Evolutionary conservation across 1,140 invertebrate species (phyloP), one percentile per base, ranked within the genome.

Genomic region (Drosophila pandora): DNA sequence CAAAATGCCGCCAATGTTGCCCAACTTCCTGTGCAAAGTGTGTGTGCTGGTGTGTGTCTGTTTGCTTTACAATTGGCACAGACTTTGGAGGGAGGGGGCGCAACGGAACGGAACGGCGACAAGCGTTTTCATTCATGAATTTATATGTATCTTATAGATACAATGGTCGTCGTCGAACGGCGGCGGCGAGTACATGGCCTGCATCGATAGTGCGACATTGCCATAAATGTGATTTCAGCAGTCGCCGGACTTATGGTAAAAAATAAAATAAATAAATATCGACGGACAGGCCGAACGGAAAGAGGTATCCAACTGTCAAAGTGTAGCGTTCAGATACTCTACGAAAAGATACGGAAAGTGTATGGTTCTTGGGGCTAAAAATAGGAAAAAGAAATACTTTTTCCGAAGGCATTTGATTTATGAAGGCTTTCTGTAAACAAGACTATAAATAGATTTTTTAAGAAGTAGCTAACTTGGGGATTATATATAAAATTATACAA

Each of bases 91-190:
- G 2, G 6, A 12, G 43, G 21, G 22, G 32, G 22, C n/a, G n/a
- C n/a, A n/a, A n/a, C n/a, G 13, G 9, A 43, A 25, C 17, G 10
- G 47, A 22, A 6, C n/a, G 12, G 8, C 58, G 60, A 59, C 54
- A 55, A 68, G 59, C 82, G 64, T 72, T 88, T 87, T 87, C 82
- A 87, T 87, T 87, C 82, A 87, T 87, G 83, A 87, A 87, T 88
- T 87, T 59, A 76, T 85, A 75, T 80, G 63, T 76, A 81, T 54
- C 70, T 56, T 63, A 65, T 56, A 82, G 79, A 85, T 74, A 85
- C 82, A 87, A 80, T 69, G 72, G 55, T 30, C 67, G 55, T 62
- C 73, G 68, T 49, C 47, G 47, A 3, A 10, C 34, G 34, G 34
- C 34, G 30, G 30, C 13, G 3, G 55, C 43, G 56, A 68, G 75